Conservation (phyloP, 2,888 invertebrate genomes). For the Heteromurus nitidus region DNA sequence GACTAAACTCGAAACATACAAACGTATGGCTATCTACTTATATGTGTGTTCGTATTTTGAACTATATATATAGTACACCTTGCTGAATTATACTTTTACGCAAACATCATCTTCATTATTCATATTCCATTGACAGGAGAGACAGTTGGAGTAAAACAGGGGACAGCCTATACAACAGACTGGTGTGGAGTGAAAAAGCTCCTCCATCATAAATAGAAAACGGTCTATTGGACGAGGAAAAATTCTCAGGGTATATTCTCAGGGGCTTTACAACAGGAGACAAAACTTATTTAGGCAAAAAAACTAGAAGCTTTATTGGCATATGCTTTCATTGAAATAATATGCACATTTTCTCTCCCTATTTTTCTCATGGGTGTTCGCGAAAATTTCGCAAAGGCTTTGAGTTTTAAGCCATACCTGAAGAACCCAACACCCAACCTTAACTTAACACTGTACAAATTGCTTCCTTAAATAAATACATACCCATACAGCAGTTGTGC, state of each 20-base stretch:
- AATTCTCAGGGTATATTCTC: not conserved
- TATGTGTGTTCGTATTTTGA: not conserved
- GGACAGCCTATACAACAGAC: slow-evolving; percentile 7
- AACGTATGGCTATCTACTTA: not conserved
- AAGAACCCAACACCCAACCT: too few relatives aligned
- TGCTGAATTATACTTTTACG: slow-evolving; percentile 37
- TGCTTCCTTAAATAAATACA: too few relatives aligned
- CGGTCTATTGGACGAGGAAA: not conserved
- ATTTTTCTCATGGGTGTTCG: too few relatives aligned
- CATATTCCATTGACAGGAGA: slow-evolving; percentile 40
- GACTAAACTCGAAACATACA: not conserved
- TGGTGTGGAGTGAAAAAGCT: slow-evolving; percentile 1
- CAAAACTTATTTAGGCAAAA: not conserved
- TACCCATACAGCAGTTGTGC: too few relatives aligned
- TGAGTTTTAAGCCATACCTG: too few relatives aligned
- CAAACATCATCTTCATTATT: slow-evolving; percentile 45
- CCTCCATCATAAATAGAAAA: slow-evolving; percentile 3
- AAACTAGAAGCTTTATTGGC: not conserved
- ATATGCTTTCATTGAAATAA: not conserved
- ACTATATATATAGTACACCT: too few relatives aligned
- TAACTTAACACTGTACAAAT: too few relatives aligned
- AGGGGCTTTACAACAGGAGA: slow-evolving; percentile 1
- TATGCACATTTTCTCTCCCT: not conserved
- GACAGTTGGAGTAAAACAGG: slow-evolving; percentile 3
- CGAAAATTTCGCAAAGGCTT: too few relatives aligned